These are phyloP conservation scores for Arrhamphus sclerolepis DNA, from an alignment of 2,797 vertebrate species.

Conservation along the genomic window DNA sequence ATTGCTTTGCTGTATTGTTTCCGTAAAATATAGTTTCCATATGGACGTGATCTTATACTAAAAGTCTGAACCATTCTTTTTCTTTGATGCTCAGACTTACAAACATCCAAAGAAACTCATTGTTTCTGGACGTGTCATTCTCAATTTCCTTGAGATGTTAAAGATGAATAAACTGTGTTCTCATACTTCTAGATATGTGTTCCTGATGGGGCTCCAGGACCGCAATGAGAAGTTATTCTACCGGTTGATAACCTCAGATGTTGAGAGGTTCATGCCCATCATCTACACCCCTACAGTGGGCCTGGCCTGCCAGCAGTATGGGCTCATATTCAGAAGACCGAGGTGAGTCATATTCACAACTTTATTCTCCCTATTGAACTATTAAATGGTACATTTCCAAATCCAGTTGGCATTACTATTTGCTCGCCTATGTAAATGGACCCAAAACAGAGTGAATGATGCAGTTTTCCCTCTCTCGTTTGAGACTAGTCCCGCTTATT, in stretches of 20 bases:
- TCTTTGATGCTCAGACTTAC: constrained; percentile 5
- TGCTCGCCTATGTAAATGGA: constrained; percentile 1
- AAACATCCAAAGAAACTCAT: constrained; percentile 17
- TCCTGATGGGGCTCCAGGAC: constrained; percentile 96
- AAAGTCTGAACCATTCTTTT: background rate
- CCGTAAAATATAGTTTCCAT: background rate
- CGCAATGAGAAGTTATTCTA: constrained; percentile 98
- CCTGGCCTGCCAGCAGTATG: constrained; percentile 94
- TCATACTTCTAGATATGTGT: constrained; percentile 87
- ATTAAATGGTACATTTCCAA: background rate
- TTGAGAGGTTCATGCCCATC: constrained; percentile 96
- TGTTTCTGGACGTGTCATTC: constrained; percentile 28
- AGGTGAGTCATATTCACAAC: constrained; percentile 81
- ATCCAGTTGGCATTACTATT: constrained; percentile 1
- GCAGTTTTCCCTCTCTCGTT: constrained; percentile 19
- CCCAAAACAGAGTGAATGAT: constrained; percentile 6
- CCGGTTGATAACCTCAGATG: constrained; percentile 87
- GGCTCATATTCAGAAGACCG: constrained; percentile 91
- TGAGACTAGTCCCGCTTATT: constrained; percentile 10
- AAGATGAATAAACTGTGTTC: constrained; percentile 39
- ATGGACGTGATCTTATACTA: background rate
- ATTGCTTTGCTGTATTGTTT: background rate
- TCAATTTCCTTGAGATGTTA: constrained; percentile 30
- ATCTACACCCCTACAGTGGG: constrained; percentile 98
- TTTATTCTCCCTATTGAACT: constrained; percentile 7